Conservation (phyloP, 2,797 vertebrate species). For the Botia kubotai region DNA sequence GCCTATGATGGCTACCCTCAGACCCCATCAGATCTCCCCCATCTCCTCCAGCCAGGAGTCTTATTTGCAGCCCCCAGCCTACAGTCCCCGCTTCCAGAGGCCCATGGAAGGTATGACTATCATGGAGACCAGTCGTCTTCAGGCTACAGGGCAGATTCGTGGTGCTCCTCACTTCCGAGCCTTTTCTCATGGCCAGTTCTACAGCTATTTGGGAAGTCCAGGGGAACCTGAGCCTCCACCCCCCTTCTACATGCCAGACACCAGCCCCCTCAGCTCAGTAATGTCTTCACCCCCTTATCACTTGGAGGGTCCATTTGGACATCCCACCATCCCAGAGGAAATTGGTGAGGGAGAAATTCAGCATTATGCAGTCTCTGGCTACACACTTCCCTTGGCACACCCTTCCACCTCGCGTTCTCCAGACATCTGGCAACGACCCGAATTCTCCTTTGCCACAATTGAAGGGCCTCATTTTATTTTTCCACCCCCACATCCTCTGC, state of each 20-base stretch:
- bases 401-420: conserved; percentile 91
- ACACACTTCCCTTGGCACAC: conserved; percentile 92
- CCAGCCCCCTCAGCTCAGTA: conserved; percentile 95
- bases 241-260: conserved; percentile 97
- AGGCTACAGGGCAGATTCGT: conserved; percentile 91
- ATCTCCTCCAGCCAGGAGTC: conserved; percentile 97
- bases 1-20: conserved; percentile 88
- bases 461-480: conserved; percentile 94
- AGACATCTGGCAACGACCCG: conserved; percentile 92
- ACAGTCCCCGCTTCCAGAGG: conserved; percentile 95
- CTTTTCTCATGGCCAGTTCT: conserved; percentile 88
- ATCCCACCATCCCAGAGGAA: conserved; percentile 94
- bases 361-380: conserved; percentile 89
- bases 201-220: conserved; percentile 93
- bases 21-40: conserved; percentile 94
- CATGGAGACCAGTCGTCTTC: conserved; percentile 88
- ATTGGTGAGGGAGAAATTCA: conserved; percentile 86
- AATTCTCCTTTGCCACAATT: conserved; percentile 91
- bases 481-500: conserved; percentile 88
- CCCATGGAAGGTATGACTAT: conserved; percentile 90
- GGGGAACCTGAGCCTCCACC: conserved; percentile 84
- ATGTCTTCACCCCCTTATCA: conserved; percentile 95
- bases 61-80: conserved; percentile 96
- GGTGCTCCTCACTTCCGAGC: conserved; percentile 87
- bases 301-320: conserved; percentile 91